These are phyloP conservation scores for Metopolophium dirhodum DNA, from an alignment of 1,140 invertebrate species.

Conservation along the genomic window DNA sequence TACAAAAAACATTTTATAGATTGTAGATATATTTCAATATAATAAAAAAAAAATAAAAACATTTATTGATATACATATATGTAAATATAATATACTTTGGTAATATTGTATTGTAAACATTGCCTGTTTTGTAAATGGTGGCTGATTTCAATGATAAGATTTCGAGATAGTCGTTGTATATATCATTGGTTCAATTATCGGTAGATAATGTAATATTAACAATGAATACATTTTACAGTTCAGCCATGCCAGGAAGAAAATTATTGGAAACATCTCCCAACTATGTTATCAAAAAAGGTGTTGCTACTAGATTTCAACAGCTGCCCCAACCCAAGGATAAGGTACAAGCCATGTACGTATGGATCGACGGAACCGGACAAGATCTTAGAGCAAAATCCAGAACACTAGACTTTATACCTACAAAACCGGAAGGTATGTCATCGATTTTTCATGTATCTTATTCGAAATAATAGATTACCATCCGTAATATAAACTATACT, in stretches of 20 bases:
- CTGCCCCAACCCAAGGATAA: conserved; percentile 78
- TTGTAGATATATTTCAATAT: too few species aligned
- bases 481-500: too few species aligned
- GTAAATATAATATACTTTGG: too few species aligned
- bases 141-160: too few species aligned
- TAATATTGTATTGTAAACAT: too few species aligned
- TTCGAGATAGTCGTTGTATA: too few species aligned
- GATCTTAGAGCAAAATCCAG: conserved; percentile 87
- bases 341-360: conserved; percentile 88
- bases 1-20: too few species aligned
- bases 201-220: not conserved
- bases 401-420: conserved; percentile 81
- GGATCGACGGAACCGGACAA: conserved; percentile 95
- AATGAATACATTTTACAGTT: not conserved
- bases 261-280: conserved; percentile 72
- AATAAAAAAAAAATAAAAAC: too few species aligned
- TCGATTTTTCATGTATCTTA: not conserved
- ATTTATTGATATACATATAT: too few species aligned
- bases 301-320: conserved; percentile 76
- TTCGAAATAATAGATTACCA: not conserved
- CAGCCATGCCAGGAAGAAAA: conserved; percentile 48
- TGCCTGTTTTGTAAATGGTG: too few species aligned
- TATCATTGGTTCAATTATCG: not conserved
- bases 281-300: conserved; percentile 75
- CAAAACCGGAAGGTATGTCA: conserved; percentile 70